Evolutionary conservation across 2,888 invertebrate genomes (phyloP).

Genomic region (Furcula furcula): DNA sequence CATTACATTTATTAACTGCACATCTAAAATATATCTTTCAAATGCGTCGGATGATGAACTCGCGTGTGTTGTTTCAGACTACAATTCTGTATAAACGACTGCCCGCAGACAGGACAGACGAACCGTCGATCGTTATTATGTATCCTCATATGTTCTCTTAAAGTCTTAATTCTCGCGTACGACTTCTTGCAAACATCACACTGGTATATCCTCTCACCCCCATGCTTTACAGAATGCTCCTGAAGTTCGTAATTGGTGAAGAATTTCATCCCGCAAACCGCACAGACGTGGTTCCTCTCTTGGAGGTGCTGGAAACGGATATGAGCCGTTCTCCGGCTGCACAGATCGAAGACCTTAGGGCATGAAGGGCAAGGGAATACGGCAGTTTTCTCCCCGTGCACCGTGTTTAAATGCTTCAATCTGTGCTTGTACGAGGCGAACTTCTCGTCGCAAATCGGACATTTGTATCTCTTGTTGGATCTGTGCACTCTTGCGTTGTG

Average conservation of each 20-base stretch:
- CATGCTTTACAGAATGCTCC: slow-evolving; percentile 79
- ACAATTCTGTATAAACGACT: slow-evolving; percentile 71
- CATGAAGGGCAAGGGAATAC: slow-evolving; percentile 68
- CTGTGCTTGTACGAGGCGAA: slow-evolving; percentile 69
- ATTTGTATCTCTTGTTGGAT: slow-evolving; percentile 68
- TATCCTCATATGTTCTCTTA: slow-evolving; percentile 72
- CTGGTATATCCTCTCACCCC: slow-evolving; percentile 76
- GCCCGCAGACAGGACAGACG: slow-evolving; percentile 64
- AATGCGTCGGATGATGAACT: slow-evolving; percentile 66
- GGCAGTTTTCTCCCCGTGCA: slow-evolving; percentile 68
- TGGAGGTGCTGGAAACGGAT: slow-evolving; percentile 67
- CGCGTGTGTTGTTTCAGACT: slow-evolving; percentile 68
- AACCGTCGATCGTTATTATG: slow-evolving; percentile 70
- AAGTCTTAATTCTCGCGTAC: slow-evolving; percentile 68
- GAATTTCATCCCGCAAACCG: slow-evolving; percentile 77
- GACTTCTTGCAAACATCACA: slow-evolving; percentile 79
- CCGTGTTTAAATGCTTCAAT: slow-evolving; percentile 58
- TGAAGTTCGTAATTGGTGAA: slow-evolving; percentile 79
- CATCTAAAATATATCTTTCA: slow-evolving; percentile 39
- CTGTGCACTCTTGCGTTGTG: slow-evolving; percentile 65
- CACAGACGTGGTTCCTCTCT: slow-evolving; percentile 73
- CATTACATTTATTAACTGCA: slow-evolving; percentile 10
- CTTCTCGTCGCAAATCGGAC: slow-evolving; percentile 72
- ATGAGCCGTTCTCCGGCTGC: slow-evolving; percentile 67
- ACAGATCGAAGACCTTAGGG: slow-evolving; percentile 65